Base-by-base conservation (phyloP, 2,888 invertebrate genomes). In the Calliopum simillimum region DNA sequence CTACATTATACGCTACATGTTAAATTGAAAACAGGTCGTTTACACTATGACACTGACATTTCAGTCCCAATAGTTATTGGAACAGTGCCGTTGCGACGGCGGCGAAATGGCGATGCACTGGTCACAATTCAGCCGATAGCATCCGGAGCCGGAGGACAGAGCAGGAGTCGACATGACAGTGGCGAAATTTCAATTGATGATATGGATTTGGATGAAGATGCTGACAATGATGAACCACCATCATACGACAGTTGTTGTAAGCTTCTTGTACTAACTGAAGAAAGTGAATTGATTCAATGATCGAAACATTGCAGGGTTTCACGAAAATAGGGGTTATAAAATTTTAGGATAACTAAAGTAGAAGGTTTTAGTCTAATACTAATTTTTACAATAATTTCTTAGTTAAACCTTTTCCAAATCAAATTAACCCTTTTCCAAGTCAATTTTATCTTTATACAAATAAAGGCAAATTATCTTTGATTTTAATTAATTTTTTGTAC, bases 201-300 rank as follows among this genome's bases (percentile, higher is more conserved):
- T 13, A 44, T 14, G 19, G 77, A 76, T 12, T 8, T 13, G 44
- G 61, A 65, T 62, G 68, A 58, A 5, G 78, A 73, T 59, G 78
- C 74, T 46, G 49, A 63, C 16, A 58, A 63, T 8, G 80, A 82
- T 46, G 82, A 82, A 71, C 81, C 83, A 67, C 83, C 83, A 6
- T 83, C 83, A 0, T 83, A 83, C 59, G 84, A 83, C 49, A 83
- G 84, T 75, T 83, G 83, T 59, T 76, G 83, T 83, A 46, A 81
- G 82, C n/a, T n/a, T n/a, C n/a, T n/a, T 33, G 2, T 8, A 4
- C 8, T 33, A 33, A 33, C 8, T 4, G 0, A 6, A 6, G 33
- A 33, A 33, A 33, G 4, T 33, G 5, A 33, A 8, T 33, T 1
- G 6, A 33, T 33, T 33, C 4, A 8, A 33, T 33, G n/a, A n/a